These are phyloP conservation scores for Acipenser oxyrinchus DNA, from an alignment of 2,797 vertebrate genomes.

Conservation along the genomic window DNA sequence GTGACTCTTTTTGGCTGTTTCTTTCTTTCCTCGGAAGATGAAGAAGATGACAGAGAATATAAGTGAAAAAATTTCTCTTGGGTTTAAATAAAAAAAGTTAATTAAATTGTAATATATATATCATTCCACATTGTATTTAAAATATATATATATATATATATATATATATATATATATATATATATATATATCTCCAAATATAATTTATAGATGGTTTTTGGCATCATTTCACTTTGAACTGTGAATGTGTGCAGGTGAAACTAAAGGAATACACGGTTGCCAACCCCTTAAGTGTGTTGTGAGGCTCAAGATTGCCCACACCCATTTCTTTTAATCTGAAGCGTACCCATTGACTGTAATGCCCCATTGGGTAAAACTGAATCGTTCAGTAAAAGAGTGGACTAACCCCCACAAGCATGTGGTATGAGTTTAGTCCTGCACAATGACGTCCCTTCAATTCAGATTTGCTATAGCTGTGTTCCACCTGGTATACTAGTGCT, in stretches of 20 bases:
- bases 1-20: not conserved
- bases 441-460: too few species aligned
- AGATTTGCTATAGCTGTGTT: too few species aligned
- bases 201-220: conserved; percentile 33
- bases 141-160: conserved; percentile 1
- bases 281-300: conserved; percentile 11
- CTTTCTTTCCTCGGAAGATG: too few species aligned
- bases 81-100: conserved; percentile 15
- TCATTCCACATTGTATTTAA: too few species aligned
- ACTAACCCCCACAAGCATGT: too few species aligned
- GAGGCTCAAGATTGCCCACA: conserved; percentile 1
- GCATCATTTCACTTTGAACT: conserved; percentile 28
- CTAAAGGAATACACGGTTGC: conserved; percentile 22
- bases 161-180: not conserved
- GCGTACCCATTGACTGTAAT: too few species aligned
- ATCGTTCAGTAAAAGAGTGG: too few species aligned
- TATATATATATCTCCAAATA: conserved; percentile 23
- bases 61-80: conserved; percentile 2
- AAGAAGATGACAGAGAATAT: not conserved
- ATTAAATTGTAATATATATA: conserved; percentile 17
- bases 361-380: too few species aligned
- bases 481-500: too few species aligned
- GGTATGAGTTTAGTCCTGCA: too few species aligned
- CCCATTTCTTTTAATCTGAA: too few species aligned
- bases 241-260: conserved; percentile 32